A percentile compares a stretch with the other conserved stretches of the same genome.
These are phyloP conservation scores for Thrips palmi DNA, from an alignment of 1,140 invertebrate genomes.

Conservation along the genomic window DNA sequence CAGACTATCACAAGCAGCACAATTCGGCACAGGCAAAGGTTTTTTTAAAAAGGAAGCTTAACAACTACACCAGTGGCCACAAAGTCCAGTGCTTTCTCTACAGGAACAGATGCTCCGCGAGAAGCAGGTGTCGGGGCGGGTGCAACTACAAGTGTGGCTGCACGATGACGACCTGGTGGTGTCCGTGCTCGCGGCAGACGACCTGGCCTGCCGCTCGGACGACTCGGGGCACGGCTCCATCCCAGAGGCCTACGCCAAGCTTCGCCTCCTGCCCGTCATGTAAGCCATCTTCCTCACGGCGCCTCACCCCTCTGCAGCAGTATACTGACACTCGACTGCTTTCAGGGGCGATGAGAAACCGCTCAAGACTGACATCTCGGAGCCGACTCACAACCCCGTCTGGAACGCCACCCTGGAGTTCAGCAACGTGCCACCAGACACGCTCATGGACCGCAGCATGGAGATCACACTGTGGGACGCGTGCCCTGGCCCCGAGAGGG, in stretches of 20 bases:
- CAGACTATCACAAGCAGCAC: too few relatives aligned
- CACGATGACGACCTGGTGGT: constrained; percentile 67
- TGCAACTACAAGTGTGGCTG: constrained; percentile 75
- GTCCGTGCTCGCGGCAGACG: constrained; percentile 63
- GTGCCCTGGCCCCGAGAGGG: constrained; percentile 53
- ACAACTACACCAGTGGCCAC: too few relatives aligned
- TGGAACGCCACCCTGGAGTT: constrained; percentile 82
- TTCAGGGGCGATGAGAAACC: constrained; percentile 47
- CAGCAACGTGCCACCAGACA: constrained; percentile 51
- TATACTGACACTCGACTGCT: constrained; percentile 11
- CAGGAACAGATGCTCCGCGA: constrained; percentile 57
- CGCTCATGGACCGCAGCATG: constrained; percentile 55
- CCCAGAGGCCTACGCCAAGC: constrained; percentile 66
- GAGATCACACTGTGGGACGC: constrained; percentile 79
- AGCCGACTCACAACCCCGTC: constrained; percentile 64
- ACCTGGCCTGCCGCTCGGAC: constrained; percentile 57
- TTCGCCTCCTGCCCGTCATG: constrained; percentile 56
- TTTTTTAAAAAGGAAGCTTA: too few relatives aligned
- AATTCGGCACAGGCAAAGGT: too few relatives aligned
- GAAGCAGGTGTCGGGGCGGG: constrained; percentile 48
- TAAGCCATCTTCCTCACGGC: constrained; percentile 24
- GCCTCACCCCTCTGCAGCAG: too few relatives aligned
- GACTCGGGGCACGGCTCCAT: constrained; percentile 46
- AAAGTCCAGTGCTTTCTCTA: constrained; percentile 1
- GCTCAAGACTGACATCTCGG: constrained; percentile 61